Evolutionary conservation across 2,797 vertebrate genomes (phyloP).

Genomic region (Rhinogobio ventralis): DNA sequence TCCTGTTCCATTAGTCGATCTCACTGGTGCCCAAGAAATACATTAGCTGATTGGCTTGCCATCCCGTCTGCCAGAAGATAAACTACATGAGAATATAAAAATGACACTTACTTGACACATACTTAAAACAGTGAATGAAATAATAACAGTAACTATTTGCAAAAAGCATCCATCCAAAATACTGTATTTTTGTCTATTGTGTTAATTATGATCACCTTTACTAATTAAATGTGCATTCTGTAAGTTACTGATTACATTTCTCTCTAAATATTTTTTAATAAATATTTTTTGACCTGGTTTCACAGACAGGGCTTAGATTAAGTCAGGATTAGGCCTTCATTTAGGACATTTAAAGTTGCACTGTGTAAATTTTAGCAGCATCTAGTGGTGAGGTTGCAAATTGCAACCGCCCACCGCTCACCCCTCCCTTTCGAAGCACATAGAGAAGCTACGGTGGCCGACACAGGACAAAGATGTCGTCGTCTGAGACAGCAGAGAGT

Average conservation of each 20-base stretch:
- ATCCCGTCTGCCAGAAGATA: slow-evolving; percentile 34
- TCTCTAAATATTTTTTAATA: neutral
- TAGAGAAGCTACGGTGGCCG: too few species aligned
- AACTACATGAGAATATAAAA: slow-evolving; percentile 22
- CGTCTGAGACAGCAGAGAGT: too few species aligned
- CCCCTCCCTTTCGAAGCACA: too few species aligned
- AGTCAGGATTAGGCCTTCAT: neutral
- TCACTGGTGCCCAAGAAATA: slow-evolving; percentile 50
- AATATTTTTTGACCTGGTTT: neutral
- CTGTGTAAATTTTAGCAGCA: too few species aligned
- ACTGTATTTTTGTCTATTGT: neutral
- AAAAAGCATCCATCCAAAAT: neutral
- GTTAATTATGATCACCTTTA: neutral
- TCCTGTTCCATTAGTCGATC: slow-evolving; percentile 46
- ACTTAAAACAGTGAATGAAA: neutral
- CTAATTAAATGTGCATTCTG: neutral
- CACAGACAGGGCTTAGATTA: neutral
- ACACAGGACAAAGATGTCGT: too few species aligned
- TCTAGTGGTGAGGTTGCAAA: too few species aligned
- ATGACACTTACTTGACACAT: too few species aligned
- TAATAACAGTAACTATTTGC: neutral
- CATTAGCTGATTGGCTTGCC: slow-evolving; percentile 50
- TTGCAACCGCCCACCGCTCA: too few species aligned
- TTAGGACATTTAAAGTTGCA: neutral
- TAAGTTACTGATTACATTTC: neutral